Percentiles rank a stretch among this genome's conserved stretches.
phyloP scores from a whole-genome alignment of 2,113 vertebrate species.

The Redunca redunca region DNA sequence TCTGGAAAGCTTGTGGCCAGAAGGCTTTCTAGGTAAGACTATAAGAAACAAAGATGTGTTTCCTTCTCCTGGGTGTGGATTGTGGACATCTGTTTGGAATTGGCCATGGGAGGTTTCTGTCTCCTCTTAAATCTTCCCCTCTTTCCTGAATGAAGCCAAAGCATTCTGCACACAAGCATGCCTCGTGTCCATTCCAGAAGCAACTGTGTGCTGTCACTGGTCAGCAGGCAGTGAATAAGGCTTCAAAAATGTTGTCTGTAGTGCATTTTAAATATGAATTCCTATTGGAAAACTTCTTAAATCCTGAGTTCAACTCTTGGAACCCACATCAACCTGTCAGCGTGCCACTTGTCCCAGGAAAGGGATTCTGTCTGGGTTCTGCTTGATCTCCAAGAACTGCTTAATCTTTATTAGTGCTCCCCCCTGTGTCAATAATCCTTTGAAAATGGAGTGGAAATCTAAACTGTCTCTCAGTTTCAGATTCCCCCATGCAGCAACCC shows the following conservation, averaged over 20 bases:
- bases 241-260: background rate
- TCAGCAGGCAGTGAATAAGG: background rate
- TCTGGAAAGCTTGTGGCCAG: fast-evolving
- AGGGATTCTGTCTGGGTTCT: background rate
- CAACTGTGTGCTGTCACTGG: background rate
- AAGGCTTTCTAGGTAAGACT: constrained; percentile 40
- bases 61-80: background rate
- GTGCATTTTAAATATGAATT: background rate
- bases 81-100: background rate
- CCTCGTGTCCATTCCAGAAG: background rate
- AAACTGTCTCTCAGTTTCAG: background rate
- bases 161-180: background rate
- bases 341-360: background rate
- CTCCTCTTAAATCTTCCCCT: background rate
- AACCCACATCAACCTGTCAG: background rate
- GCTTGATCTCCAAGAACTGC: background rate
- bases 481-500: background rate
- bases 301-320: background rate
- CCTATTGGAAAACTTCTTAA: background rate
- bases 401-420: background rate
- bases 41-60: background rate
- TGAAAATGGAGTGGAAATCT: background rate
- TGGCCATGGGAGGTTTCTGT: background rate
- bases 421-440: background rate
- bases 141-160: background rate